phyloP scores from a whole-genome alignment of 2,888 invertebrate genomes.

The Ophonus ardosiacus region DNA sequence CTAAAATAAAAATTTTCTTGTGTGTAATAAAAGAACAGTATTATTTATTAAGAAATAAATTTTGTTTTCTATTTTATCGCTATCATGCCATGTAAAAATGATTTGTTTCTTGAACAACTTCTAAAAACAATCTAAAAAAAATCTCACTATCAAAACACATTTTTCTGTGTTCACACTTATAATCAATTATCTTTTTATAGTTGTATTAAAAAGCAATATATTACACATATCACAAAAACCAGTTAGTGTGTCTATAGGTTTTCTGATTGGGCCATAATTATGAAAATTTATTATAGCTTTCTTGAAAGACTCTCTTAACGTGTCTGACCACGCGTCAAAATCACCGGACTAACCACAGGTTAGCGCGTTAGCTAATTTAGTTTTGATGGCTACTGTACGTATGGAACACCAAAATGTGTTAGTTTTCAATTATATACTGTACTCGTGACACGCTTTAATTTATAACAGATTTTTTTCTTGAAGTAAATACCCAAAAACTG shows the following conservation, averaged over 20 bases:
- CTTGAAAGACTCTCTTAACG: constrained; percentile 49
- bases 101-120: neutral
- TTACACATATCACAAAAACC: constrained; percentile 36
- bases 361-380: constrained; percentile 38
- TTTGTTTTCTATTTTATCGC: neutral
- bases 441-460: constrained; percentile 28
- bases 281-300: constrained; percentile 58
- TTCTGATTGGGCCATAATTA: constrained; percentile 55
- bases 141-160: constrained; percentile 28
- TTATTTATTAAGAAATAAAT: constrained; percentile 21
- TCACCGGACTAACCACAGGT: constrained; percentile 46
- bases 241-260: constrained; percentile 20
- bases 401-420: constrained; percentile 14
- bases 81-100: neutral
- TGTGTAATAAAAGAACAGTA: neutral
- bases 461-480: neutral
- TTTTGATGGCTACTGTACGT: constrained; percentile 54
- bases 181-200: constrained; percentile 47
- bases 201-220: constrained; percentile 54
- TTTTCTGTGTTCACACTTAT: constrained; percentile 39
- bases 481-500: neutral
- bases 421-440: neutral
- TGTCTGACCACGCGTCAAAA: constrained; percentile 15
- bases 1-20: too few species aligned
- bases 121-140: neutral